Evolutionary conservation across 37 sponge, comb jelly and placozoan genomes (phyloP).

Genomic region (Diacarnus erythraeanus): DNA sequence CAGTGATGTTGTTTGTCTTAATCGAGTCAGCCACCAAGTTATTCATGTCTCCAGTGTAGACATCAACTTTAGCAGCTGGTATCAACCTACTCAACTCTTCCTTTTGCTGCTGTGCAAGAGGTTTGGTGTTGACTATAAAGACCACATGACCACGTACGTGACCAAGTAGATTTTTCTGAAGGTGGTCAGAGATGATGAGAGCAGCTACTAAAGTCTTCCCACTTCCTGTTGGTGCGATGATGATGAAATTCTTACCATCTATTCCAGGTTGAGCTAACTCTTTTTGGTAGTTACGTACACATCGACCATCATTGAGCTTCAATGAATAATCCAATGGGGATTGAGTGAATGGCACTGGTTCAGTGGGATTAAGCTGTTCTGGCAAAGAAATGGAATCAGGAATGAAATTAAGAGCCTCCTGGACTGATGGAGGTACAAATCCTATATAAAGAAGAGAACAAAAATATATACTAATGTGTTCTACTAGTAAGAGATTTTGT

Average conservation of each 20-base stretch:
- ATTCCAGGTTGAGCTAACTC: constrained; percentile 64
- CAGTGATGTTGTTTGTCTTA: constrained; percentile 29
- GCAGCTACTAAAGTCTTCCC: constrained; percentile 66
- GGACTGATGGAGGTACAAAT: no score
- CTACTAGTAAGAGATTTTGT: no score
- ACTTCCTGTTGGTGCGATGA: constrained; percentile 68
- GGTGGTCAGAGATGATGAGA: constrained; percentile 45
- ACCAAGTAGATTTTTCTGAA: constrained; percentile 1
- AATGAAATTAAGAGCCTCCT: no score
- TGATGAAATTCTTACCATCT: constrained; percentile 56
- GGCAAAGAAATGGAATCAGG: no score
- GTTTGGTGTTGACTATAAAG: constrained; percentile 59
- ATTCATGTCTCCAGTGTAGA: constrained; percentile 31
- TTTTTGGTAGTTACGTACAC: constrained; percentile 41
- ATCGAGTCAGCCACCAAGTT: neutral
- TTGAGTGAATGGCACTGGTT: no score
- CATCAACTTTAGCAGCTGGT: constrained; percentile 12
- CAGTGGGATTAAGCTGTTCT: no score
- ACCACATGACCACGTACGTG: constrained; percentile 10
- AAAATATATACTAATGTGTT: no score
- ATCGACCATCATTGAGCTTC: neutral
- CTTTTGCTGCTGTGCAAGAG: constrained; percentile 69
- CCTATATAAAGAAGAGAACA: no score
- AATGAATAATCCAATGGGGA: neutral
- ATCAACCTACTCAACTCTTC: constrained; percentile 21